Conservation (phyloP, 2,888 invertebrate genomes). For the Drosophila suboccidentalis region DNA sequence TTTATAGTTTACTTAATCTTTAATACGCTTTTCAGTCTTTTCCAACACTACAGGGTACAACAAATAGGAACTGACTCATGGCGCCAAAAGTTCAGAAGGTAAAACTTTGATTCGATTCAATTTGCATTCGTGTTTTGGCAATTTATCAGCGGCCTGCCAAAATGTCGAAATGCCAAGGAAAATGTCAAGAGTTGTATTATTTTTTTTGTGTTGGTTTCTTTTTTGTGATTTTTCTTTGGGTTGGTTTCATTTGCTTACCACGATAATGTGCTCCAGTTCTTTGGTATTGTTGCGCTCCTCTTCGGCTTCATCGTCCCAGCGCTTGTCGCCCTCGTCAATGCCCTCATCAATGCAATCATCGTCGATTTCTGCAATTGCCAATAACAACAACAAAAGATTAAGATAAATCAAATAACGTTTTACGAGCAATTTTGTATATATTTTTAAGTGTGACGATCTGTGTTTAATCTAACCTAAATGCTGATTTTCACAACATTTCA, state of each 20-base stretch:
- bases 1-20: neutral
- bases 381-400: conserved; percentile 1
- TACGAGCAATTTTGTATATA: conserved; percentile 13
- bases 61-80: conserved; percentile 42
- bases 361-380: conserved; percentile 88
- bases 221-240: conserved; percentile 5
- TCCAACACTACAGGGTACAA: conserved; percentile 36
- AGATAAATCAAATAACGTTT: conserved; percentile 10
- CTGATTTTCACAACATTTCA: conserved; percentile 15
- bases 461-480: conserved; percentile 25
- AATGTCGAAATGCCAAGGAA: conserved; percentile 65
- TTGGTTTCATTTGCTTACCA: conserved; percentile 75
- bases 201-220: neutral
- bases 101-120: conserved; percentile 61
- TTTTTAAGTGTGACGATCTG: conserved; percentile 39
- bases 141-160: conserved; percentile 57
- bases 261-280: conserved; percentile 86
- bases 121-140: conserved; percentile 61
- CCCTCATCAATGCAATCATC: conserved; percentile 97
- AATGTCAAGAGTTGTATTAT: conserved; percentile 57
- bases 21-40: neutral
- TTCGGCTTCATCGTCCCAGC: conserved; percentile 88
- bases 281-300: conserved; percentile 86
- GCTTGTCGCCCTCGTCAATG: conserved; percentile 90
- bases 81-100: conserved; percentile 40